Conservation (phyloP, 2,797 vertebrate genomes). For the Poliocrania exsul region DNA sequence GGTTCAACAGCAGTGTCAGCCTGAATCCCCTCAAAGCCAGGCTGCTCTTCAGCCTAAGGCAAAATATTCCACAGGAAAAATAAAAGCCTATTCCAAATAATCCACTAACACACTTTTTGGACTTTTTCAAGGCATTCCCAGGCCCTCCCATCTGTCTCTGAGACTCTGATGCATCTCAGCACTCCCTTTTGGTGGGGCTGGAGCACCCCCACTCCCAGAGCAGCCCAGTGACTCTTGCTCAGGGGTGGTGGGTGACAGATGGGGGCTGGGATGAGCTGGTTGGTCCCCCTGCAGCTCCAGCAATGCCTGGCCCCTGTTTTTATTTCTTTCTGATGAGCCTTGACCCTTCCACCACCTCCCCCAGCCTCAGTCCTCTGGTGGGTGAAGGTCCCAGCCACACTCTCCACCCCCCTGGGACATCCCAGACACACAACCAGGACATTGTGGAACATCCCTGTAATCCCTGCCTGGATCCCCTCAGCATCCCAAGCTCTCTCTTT, state of each 20-base stretch:
- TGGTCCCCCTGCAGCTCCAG: background rate
- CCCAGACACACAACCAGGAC: background rate
- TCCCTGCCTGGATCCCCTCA: background rate
- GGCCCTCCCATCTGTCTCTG: background rate
- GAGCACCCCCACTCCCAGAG: background rate
- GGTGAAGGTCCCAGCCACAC: background rate
- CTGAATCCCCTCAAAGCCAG: background rate
- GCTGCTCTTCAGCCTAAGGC: background rate
- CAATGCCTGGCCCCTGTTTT: background rate
- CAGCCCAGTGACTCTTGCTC: background rate
- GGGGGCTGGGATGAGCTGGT: background rate
- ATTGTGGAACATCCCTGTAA: background rate
- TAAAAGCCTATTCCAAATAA: background rate
- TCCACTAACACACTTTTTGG: background rate
- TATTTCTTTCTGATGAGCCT: background rate
- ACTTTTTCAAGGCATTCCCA: background rate
- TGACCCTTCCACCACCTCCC: background rate
- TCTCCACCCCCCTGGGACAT: background rate
- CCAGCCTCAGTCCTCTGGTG: background rate
- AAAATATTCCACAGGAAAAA: background rate
- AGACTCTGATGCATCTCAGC: accelerated
- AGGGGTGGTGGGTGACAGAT: accelerated
- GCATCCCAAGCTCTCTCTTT: background rate
- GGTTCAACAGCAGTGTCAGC: background rate
- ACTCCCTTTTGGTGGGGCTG: background rate